Percentiles rank a stretch among this genome's conserved stretches.
Conservation (phyloP, 2,888 invertebrate species). For the Ecliptopera silaceata region DNA sequence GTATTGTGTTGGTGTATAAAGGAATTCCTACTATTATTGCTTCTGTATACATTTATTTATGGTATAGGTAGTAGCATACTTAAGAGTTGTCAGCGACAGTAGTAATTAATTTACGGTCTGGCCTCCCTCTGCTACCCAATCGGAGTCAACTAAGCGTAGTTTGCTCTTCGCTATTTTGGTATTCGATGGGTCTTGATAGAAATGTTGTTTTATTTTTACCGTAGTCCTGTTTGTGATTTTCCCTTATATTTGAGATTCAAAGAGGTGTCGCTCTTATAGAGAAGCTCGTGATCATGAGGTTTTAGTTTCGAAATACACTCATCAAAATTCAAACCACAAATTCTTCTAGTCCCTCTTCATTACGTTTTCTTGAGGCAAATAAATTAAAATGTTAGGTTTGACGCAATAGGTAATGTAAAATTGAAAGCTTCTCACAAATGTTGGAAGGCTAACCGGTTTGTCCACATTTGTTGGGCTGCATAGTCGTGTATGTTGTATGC, state of each 20-base stretch:
- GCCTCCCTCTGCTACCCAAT: conserved; percentile 54
- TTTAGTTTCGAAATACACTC: not conserved
- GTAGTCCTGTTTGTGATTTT: not conserved
- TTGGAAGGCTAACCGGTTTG: conserved; percentile 37
- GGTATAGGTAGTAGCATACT: conserved; percentile 56
- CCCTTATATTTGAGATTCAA: not conserved
- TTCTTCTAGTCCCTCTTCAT: not conserved
- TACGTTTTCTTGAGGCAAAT: not conserved
- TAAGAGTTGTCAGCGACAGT: conserved; percentile 72
- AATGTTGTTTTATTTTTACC: not conserved
- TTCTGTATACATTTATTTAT: conserved; percentile 52
- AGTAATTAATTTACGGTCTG: conserved; percentile 77
- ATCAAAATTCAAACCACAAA: not conserved
- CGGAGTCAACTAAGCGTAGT: conserved; percentile 70
- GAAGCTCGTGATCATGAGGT: not conserved
- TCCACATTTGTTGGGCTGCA: conserved; percentile 34
- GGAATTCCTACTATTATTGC: not conserved
- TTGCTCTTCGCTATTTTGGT: conserved; percentile 62
- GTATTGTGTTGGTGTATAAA: not conserved
- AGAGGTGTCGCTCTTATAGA: not conserved
- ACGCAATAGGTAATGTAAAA: conserved; percentile 24
- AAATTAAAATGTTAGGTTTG: conserved; percentile 12
- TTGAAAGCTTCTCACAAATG: conserved; percentile 32
- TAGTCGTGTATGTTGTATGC: conserved; percentile 28
- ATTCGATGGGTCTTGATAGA: conserved; percentile 45